These are phyloP conservation scores for Nasonia longicornis DNA, from an alignment of 1,140 invertebrate species.

Conservation along the genomic window DNA sequence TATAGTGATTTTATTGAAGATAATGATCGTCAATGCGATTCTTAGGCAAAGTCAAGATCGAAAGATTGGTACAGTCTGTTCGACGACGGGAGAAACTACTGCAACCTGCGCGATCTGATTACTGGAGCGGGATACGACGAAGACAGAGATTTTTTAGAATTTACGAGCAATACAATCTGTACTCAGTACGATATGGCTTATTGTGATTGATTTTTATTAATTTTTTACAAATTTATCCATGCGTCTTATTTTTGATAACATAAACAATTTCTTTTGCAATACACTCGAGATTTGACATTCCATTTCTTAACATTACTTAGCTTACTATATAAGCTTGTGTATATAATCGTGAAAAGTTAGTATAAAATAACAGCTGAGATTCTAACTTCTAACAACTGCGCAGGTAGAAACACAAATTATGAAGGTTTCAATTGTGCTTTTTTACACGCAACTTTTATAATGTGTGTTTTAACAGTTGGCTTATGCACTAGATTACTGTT, in stretches of 20 bases:
- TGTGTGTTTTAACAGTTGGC: no score
- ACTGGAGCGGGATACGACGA: constrained; percentile 46
- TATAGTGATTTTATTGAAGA: neutral
- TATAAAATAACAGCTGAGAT: neutral
- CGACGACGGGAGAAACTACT: constrained; percentile 53
- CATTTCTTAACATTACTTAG: constrained; percentile 1
- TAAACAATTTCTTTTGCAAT: neutral
- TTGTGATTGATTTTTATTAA: constrained; percentile 45
- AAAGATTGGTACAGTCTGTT: constrained; percentile 51
- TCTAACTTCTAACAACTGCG: neutral
- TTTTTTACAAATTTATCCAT: neutral
- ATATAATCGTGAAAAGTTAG: neutral
- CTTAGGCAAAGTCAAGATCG: constrained; percentile 50
- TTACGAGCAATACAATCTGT: constrained; percentile 49
- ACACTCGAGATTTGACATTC: neutral
- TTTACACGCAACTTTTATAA: no score
- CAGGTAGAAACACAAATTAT: neutral
- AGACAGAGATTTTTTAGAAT: constrained; percentile 47
- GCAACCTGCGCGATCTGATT: constrained; percentile 53
- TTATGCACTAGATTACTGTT: neutral
- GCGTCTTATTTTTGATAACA: neutral
- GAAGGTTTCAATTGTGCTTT: neutral
- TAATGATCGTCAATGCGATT: neutral
- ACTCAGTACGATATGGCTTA: constrained; percentile 54
- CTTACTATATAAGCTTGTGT: neutral